These are phyloP conservation scores for Lasioglossum vierecki DNA, from an alignment of 2,888 invertebrate species.

Conservation along the genomic window DNA sequence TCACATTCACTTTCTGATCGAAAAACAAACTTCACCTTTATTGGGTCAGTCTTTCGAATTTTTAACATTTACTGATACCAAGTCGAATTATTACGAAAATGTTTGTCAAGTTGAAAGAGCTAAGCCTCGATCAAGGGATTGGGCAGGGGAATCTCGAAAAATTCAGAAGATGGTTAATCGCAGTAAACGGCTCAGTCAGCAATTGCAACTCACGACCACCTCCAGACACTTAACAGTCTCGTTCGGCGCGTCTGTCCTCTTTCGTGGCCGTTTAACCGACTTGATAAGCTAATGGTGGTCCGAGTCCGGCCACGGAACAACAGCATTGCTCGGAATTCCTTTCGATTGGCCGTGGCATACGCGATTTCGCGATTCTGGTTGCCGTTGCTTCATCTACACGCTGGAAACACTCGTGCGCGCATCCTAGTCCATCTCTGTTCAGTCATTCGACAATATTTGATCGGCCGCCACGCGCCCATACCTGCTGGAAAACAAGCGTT, in stretches of 20 bases:
- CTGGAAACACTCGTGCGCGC: neutral
- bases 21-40: no score
- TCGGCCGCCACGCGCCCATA: neutral
- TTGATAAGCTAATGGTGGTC: constrained; percentile 69
- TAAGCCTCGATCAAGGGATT: neutral
- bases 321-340: constrained; percentile 47
- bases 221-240: constrained; percentile 48
- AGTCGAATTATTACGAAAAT: neutral
- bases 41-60: neutral
- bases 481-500: constrained; percentile 1
- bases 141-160: neutral
- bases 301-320: constrained; percentile 44
- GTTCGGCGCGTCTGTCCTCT: constrained; percentile 47
- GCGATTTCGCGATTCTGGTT: constrained; percentile 36
- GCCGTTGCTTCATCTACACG: neutral
- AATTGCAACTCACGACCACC: constrained; percentile 29
- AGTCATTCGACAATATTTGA: neutral
- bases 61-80: neutral
- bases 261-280: constrained; percentile 66
- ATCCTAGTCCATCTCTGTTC: neutral
- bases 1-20: no score
- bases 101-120: neutral
- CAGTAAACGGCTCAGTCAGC: constrained; percentile 20
- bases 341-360: constrained; percentile 46
- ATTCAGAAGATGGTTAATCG: neutral